Conservation (phyloP, 2,797 vertebrate species). For the Meda fulgida region DNA sequence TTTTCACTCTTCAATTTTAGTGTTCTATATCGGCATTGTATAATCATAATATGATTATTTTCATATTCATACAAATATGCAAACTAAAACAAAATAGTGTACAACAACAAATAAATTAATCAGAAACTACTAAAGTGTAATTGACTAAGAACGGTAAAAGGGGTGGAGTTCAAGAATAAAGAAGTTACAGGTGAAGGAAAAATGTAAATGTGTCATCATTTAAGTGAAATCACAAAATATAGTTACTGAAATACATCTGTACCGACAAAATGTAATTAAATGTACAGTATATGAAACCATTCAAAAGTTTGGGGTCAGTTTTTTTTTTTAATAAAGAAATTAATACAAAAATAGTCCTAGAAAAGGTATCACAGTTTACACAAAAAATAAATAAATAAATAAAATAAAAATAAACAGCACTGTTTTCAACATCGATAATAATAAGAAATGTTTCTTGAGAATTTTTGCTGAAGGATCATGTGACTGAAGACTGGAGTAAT, state of each 20-base stretch:
- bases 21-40: not conserved
- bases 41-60: not conserved
- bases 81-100: not conserved
- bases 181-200: not conserved
- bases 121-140: not conserved
- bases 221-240: not conserved
- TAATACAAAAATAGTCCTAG: not conserved
- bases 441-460: not conserved
- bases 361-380: not conserved
- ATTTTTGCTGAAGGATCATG: not conserved
- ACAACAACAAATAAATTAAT: not conserved
- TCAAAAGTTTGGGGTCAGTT: not conserved
- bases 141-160: not conserved
- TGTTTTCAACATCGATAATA: not conserved
- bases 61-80: not conserved
- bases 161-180: not conserved
- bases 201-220: not conserved
- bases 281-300: not conserved
- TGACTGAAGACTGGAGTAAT: not conserved
- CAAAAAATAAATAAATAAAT: not conserved
- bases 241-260: not conserved
- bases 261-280: not conserved
- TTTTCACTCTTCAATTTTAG: not conserved
- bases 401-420: not conserved
- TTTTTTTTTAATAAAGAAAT: not conserved